Percentiles rank a stretch among this genome's conserved stretches.
These are phyloP conservation scores for Sycobia sp. DNA, from an alignment of 1,140 invertebrate genomes.

Conservation along the genomic window DNA sequence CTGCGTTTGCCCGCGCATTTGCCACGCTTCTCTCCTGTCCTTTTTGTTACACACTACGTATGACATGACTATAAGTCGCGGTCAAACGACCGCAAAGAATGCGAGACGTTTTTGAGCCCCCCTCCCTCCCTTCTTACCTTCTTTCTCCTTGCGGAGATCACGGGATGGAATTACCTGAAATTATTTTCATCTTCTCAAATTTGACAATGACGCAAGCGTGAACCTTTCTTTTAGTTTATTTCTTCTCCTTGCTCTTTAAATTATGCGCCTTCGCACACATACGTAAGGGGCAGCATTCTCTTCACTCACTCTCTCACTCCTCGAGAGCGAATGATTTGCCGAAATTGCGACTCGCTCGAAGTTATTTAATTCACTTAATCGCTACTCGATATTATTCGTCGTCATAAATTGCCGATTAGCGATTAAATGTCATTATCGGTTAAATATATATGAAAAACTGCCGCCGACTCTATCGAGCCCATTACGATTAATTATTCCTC, in stretches of 20 bases:
- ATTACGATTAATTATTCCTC: too few relatives aligned
- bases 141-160: background rate
- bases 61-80: slow-evolving; percentile 35
- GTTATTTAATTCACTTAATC: too few relatives aligned
- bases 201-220: slow-evolving; percentile 16
- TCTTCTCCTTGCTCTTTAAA: background rate
- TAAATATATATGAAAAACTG: too few relatives aligned
- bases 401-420: too few relatives aligned
- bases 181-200: slow-evolving; percentile 30
- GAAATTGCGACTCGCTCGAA: too few relatives aligned
- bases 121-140: slow-evolving; percentile 6
- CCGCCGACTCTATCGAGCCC: too few relatives aligned
- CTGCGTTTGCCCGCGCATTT: background rate
- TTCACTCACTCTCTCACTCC: too few relatives aligned
- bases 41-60: slow-evolving; percentile 13
- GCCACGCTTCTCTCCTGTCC: slow-evolving; percentile 14
- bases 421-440: too few relatives aligned
- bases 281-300: too few relatives aligned
- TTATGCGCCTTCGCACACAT: background rate
- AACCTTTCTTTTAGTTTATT: slow-evolving; percentile 6
- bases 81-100: slow-evolving; percentile 29
- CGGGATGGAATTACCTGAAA: slow-evolving; percentile 27
- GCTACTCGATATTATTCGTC: too few relatives aligned
- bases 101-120: slow-evolving; percentile 11
- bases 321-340: too few relatives aligned